Conservation (phyloP, 2,113 vertebrate species). For the Erpornis zantholeuca region DNA sequence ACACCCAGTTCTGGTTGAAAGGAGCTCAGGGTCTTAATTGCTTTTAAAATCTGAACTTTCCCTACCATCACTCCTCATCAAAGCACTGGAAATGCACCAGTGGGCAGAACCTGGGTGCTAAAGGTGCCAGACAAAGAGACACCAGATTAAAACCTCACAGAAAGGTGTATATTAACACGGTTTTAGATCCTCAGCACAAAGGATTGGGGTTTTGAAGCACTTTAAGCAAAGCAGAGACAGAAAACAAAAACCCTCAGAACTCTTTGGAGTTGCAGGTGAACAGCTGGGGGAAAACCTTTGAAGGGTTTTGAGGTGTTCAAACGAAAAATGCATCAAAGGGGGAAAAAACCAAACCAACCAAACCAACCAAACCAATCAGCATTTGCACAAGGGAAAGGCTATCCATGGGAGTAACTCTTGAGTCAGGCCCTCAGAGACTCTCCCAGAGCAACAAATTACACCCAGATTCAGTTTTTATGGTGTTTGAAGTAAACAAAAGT, state of each 20-base stretch:
- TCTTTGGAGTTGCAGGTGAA: not conserved
- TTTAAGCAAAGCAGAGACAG: not conserved
- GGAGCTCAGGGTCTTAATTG: not conserved
- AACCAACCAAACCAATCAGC: not conserved
- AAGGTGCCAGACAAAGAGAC: not conserved
- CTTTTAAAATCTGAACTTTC: not conserved
- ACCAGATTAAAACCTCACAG: not conserved
- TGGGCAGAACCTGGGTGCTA: not conserved
- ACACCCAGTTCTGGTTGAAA: not conserved
- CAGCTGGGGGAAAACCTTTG: not conserved
- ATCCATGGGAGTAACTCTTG: not conserved
- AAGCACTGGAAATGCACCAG: not conserved
- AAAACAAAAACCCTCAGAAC: not conserved
- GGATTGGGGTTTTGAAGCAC: not conserved
- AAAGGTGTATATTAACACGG: no score
- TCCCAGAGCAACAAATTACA: not conserved
- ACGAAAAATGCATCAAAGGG: not conserved
- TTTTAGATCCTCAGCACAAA: not conserved
- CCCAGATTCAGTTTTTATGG: not conserved
- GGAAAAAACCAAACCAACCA: no score
- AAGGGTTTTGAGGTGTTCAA: not conserved
- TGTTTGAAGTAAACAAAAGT: not conserved
- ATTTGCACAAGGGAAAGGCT: not conserved
- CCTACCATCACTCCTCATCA: not conserved
- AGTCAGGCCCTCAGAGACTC: not conserved